Conservation (phyloP, 2,113 vertebrate genomes). For the Scalopus aquaticus region DNA sequence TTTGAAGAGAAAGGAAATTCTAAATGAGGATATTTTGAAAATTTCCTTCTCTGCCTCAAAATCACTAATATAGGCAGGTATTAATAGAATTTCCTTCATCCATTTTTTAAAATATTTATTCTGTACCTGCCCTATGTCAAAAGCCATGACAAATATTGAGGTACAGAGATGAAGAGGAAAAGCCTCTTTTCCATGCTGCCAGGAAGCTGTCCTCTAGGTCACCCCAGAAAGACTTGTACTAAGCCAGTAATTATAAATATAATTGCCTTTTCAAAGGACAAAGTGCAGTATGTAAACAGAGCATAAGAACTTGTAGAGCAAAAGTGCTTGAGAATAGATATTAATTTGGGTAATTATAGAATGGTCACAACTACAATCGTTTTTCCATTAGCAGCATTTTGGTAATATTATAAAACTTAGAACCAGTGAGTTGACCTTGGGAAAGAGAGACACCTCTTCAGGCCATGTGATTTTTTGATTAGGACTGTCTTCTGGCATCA, state of each 20-base stretch:
- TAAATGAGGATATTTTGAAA: not conserved
- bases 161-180: not conserved
- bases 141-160: not conserved
- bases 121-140: not conserved
- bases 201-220: not conserved
- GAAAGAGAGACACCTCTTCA: not conserved
- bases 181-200: not conserved
- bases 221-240: not conserved
- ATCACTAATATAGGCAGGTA: not conserved
- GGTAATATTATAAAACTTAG: not conserved
- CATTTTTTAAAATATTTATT: not conserved
- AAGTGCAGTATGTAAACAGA: not conserved
- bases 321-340: not conserved
- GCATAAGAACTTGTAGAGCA: not conserved
- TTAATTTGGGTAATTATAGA: conserved; percentile 27
- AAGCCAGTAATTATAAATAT: not conserved
- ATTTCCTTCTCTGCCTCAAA: not conserved
- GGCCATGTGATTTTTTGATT: not conserved
- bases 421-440: not conserved
- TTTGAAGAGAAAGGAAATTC: not conserved
- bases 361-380: not conserved
- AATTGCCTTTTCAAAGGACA: conserved; percentile 4
- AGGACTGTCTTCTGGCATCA: not conserved
- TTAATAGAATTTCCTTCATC: not conserved
- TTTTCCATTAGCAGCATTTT: not conserved